phyloP scores from a whole-genome alignment of 1,140 invertebrate genomes.

The Aphelenchoides avenae region DNA sequence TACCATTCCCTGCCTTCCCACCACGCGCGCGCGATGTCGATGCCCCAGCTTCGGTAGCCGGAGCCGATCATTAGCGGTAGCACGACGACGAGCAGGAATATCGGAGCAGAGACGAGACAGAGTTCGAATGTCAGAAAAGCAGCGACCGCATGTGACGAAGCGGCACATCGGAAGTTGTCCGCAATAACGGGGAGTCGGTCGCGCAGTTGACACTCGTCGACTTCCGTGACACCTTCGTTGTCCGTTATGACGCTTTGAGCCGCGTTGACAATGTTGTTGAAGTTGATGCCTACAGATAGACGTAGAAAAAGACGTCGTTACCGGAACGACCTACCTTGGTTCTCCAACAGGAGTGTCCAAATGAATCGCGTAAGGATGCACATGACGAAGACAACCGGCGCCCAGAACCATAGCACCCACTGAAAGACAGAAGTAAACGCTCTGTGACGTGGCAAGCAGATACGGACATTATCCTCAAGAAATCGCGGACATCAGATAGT shows the following conservation, averaged over 20 bases:
- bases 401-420: constrained; percentile 34
- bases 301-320: constrained; percentile 11
- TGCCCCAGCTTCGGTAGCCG: constrained; percentile 24
- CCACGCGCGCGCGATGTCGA: constrained; percentile 33
- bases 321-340: constrained; percentile 12
- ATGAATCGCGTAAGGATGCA: constrained; percentile 27
- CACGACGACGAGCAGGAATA: constrained; percentile 24
- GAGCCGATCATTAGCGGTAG: constrained; percentile 26
- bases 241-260: constrained; percentile 16
- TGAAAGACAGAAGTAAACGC: constrained; percentile 14
- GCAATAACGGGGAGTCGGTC: constrained; percentile 24
- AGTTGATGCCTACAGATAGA: constrained; percentile 18
- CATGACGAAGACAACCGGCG: constrained; percentile 30
- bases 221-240: constrained; percentile 24
- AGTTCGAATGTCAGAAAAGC: constrained; percentile 25
- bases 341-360: constrained; percentile 26
- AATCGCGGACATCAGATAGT: no score
- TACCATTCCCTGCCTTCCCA: constrained; percentile 28
- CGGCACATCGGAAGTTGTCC: constrained; percentile 27
- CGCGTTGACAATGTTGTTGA: constrained; percentile 18
- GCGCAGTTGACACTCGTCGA: constrained; percentile 27
- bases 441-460: no score
- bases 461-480: no score
- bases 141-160: constrained; percentile 24
- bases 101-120: constrained; percentile 18